Evolutionary conservation across 2,113 vertebrate genomes (phyloP).

Genomic region (Dromiciops gliroides): DNA sequence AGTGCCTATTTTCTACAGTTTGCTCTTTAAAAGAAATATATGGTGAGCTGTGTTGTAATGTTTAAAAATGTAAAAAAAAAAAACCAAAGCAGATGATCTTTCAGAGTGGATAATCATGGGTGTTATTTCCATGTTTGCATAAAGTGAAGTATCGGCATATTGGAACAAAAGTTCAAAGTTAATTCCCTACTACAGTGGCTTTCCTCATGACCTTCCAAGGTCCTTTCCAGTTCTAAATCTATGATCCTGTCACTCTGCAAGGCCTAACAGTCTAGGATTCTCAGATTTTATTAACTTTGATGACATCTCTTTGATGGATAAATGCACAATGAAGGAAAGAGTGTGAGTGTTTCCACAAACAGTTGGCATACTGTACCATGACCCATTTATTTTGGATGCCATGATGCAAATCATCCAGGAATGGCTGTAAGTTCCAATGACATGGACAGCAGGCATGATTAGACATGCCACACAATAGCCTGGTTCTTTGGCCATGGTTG

Average conservation of each 20-base stretch:
- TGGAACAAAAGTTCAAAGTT: background rate
- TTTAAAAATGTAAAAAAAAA: too few species aligned
- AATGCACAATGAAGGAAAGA: background rate
- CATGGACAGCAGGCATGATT: rapidly evolving
- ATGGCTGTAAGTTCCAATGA: rapidly evolving
- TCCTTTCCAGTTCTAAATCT: background rate
- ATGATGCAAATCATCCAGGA: background rate
- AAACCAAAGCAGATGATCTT: background rate
- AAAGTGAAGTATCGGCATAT: background rate
- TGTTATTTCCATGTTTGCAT: background rate
- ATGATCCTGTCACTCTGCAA: background rate
- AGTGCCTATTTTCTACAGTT: background rate
- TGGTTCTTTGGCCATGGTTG: background rate
- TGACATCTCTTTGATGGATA: background rate
- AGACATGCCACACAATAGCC: rapidly evolving
- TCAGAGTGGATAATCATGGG: background rate
- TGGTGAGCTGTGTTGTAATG: background rate
- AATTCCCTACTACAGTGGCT: background rate
- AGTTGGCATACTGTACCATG: background rate
- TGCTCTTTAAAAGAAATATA: background rate
- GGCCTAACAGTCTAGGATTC: background rate
- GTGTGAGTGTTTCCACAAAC: rapidly evolving
- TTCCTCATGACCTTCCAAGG: background rate
- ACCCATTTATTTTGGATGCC: background rate
- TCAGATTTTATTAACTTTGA: background rate